Base-by-base conservation (phyloP, 2,888 invertebrate species). In the Macrophya alboannulata region DNA sequence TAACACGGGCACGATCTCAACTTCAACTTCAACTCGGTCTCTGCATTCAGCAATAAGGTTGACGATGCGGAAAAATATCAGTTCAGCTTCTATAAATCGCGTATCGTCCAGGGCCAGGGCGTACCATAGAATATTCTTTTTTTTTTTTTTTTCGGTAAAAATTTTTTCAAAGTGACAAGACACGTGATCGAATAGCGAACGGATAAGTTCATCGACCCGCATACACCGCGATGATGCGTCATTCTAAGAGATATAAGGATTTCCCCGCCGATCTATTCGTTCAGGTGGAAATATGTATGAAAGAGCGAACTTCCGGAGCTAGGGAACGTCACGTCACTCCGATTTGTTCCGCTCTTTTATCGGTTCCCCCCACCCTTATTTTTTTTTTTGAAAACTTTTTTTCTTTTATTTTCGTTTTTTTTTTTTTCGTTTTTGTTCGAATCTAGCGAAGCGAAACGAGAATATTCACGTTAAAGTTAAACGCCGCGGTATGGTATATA, bases 1-100 rank as follows among this genome's bases (percentile, higher is more conserved):
- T 68, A 68, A 68, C 68, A 37, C 68, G 12, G 12, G 68, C 68
- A 68, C 62, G 25, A 62, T 62, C 62, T 62, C 62, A 25, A 62
- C 25, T 62, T 37, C 31, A 6, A 21, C 21, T 62, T 10, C 62
- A 31, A 31, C 21, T 25, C 62, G 10, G 21, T 21, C 21, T 21
- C 8, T 25, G 62, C 62, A 10, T 21, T 55, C n/a, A 55, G 55
- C n/a, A 55, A 55, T n/a, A 37, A 68, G 37, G 37, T 68, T 68
- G 37, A 25, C 68, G 68, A 68, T 8, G 68, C 15, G 68, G 17
- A 68, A 68, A 68, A 68, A 68, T 31, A 68, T 68, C 68, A 21
- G 10, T 17, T 17, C 25, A 6, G 68, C 25, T 17, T 68, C 68
- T 37, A 68, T 68, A 68, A 68, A 68, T 68, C 68, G 68, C 68